Evolutionary conservation across 2,797 vertebrate genomes (phyloP).

Genomic region (Taeniopygia guttata): DNA sequence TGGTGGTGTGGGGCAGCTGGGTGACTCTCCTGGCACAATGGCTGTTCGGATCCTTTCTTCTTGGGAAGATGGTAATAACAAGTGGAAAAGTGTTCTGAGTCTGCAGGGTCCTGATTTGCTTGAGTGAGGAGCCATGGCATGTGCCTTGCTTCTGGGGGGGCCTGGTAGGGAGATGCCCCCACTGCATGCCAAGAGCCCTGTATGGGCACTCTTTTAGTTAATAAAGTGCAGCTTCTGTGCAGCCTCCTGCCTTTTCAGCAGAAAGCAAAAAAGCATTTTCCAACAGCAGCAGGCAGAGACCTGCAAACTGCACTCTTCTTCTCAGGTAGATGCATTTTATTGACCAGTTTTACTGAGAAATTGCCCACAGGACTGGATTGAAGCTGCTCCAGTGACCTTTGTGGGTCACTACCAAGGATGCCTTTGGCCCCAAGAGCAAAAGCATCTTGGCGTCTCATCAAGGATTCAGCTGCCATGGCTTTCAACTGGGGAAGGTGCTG

Average conservation of each 20-base stretch:
- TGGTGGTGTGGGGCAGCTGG: accelerated
- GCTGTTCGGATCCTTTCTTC: not conserved
- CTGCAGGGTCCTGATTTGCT: not conserved
- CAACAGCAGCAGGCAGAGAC: not conserved
- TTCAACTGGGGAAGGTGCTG: not conserved
- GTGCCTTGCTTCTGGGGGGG: not conserved
- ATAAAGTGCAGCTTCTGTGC: not conserved
- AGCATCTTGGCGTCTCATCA: accelerated
- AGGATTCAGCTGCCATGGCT: not conserved
- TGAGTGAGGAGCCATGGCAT: accelerated
- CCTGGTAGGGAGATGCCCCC: too few species aligned
- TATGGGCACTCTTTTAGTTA: accelerated
- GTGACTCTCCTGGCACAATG: not conserved
- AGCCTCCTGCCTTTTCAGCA: not conserved
- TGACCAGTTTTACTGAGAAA: not conserved
- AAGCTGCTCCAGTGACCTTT: not conserved
- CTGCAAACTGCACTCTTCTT: not conserved
- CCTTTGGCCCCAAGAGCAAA: not conserved
- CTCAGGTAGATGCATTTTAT: not conserved
- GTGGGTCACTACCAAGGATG: accelerated
- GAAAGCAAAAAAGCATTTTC: not conserved
- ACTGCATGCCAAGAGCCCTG: accelerated
- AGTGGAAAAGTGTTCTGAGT: not conserved
- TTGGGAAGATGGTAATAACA: not conserved
- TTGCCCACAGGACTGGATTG: not conserved